phyloP scores from a whole-genome alignment of 2,888 invertebrate genomes.

The Aporophyla lueneburgensis region DNA sequence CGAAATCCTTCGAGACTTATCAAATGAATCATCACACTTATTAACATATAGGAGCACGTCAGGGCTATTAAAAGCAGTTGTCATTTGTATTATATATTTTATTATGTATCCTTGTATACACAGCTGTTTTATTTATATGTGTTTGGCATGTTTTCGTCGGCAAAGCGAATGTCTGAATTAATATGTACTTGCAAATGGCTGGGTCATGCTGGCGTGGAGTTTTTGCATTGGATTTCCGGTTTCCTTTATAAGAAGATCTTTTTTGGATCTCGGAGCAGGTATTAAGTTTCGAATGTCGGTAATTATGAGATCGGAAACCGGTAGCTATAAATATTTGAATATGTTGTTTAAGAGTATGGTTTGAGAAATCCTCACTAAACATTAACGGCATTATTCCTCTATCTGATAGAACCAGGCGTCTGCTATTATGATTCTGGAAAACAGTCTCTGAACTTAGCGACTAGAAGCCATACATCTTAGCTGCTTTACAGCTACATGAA shows the following conservation, averaged over 20 bases:
- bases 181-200: slow-evolving; percentile 46
- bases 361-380: background rate
- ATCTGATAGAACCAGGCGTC: background rate
- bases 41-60: slow-evolving; percentile 10
- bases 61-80: slow-evolving; percentile 11
- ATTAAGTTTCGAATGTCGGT: background rate
- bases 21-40: slow-evolving; percentile 14
- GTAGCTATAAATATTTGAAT: slow-evolving; percentile 9
- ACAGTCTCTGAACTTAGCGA: background rate
- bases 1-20: background rate
- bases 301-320: background rate
- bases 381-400: background rate
- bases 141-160: slow-evolving; percentile 22
- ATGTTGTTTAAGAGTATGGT: background rate
- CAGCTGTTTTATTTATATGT: slow-evolving; percentile 39
- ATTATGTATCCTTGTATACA: slow-evolving; percentile 16
- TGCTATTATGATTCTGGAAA: background rate
- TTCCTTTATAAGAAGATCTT: background rate
- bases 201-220: slow-evolving; percentile 42
- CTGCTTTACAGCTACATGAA: background rate
- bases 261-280: background rate
- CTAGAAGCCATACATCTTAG: background rate
- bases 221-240: slow-evolving; percentile 31
- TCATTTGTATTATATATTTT: slow-evolving; percentile 35
- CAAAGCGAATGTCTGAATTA: slow-evolving; percentile 46